These are phyloP conservation scores for Eupsittula cactorum DNA, from an alignment of 2,113 vertebrate species.

Conservation along the genomic window DNA sequence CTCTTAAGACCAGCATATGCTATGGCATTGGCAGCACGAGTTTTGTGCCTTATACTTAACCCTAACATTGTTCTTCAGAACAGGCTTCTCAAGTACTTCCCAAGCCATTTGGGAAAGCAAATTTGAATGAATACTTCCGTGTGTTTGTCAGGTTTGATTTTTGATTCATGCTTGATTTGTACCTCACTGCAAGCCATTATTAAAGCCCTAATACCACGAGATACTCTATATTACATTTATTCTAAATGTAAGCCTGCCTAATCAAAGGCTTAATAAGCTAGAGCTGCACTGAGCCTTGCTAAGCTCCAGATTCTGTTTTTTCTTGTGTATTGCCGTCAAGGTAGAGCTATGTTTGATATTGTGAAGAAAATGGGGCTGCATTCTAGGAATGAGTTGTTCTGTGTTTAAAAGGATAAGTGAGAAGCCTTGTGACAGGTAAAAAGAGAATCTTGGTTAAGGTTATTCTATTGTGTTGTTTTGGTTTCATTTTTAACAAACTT, in stretches of 20 bases:
- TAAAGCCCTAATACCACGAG: background rate
- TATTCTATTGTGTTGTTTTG: background rate
- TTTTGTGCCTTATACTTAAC: background rate
- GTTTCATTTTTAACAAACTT: background rate
- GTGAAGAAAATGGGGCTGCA: background rate
- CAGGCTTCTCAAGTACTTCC: background rate
- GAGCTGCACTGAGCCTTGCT: background rate
- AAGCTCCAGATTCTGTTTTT: background rate
- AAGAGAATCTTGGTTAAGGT: background rate
- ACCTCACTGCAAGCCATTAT: background rate
- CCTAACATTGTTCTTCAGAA: background rate
- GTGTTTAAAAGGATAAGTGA: background rate
- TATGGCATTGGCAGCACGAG: background rate
- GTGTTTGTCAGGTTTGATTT: background rate
- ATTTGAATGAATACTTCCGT: background rate
- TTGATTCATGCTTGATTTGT: background rate
- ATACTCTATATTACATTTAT: background rate
- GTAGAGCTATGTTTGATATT: background rate
- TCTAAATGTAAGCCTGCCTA: background rate
- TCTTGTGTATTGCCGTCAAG: background rate
- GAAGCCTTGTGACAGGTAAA: background rate
- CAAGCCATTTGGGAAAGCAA: background rate
- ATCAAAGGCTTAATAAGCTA: background rate
- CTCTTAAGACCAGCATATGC: background rate
- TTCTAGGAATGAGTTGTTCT: background rate